Evolutionary conservation across 1,140 invertebrate species (phyloP).

Genomic region (Drosophila prosaltans): DNA sequence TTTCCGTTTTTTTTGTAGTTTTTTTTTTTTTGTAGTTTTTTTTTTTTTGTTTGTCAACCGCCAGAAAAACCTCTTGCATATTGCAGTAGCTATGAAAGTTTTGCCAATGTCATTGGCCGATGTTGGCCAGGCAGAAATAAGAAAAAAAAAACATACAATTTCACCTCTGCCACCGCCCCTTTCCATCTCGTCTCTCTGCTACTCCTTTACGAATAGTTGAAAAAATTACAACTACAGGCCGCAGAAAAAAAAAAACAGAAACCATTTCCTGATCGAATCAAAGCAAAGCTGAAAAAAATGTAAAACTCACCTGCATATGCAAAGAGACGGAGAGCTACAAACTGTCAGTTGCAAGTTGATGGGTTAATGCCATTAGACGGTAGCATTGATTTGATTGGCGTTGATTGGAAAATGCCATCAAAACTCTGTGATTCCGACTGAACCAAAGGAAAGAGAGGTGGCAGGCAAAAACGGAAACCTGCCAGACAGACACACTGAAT

Average conservation of each 20-base stretch:
- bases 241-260: slow-evolving; percentile 44
- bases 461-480: not conserved
- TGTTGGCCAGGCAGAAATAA: slow-evolving; percentile 15
- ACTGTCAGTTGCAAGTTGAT: slow-evolving; percentile 70
- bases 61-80: slow-evolving; percentile 63
- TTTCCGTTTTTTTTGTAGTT: not conserved
- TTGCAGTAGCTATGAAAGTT: slow-evolving; percentile 49
- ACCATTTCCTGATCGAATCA: slow-evolving; percentile 78
- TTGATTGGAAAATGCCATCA: slow-evolving; percentile 76
- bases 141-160: slow-evolving; percentile 66
- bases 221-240: slow-evolving; percentile 55
- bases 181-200: not conserved
- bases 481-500: not conserved
- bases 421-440: slow-evolving; percentile 11
- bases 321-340: slow-evolving; percentile 13
- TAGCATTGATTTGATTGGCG: slow-evolving; percentile 78
- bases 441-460: not conserved
- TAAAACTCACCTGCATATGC: slow-evolving; percentile 43
- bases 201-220: slow-evolving; percentile 27
- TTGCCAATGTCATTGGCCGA: slow-evolving; percentile 64
- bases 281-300: slow-evolving; percentile 59
- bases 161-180: slow-evolving; percentile 40
- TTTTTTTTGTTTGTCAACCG: slow-evolving; percentile 36
- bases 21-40: not conserved
- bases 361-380: slow-evolving; percentile 80